A percentile compares a stretch with the other conserved stretches of the same genome.
Evolutionary conservation across 2,797 vertebrate species (phyloP).

Genomic region (Neosilurus hyrtlii): DNA sequence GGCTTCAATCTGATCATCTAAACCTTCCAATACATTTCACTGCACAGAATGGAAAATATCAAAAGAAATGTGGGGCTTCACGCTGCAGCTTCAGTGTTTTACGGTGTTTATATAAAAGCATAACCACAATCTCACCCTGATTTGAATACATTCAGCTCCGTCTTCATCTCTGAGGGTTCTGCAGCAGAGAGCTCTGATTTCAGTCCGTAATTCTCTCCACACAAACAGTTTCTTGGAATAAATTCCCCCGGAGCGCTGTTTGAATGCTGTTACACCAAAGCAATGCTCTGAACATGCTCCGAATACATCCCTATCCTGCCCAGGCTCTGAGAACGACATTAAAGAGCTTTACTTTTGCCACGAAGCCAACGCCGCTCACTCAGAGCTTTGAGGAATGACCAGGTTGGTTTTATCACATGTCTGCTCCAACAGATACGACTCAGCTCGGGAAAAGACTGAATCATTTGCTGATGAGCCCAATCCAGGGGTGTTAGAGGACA

Average conservation of each 20-base stretch:
- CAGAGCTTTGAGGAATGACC: not conserved
- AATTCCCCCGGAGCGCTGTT: not conserved
- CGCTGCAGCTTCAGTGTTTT: not conserved
- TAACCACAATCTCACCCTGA: not conserved
- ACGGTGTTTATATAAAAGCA: not conserved
- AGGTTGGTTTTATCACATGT: not conserved
- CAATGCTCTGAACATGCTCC: not conserved
- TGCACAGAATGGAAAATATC: not conserved
- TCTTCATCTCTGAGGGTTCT: not conserved
- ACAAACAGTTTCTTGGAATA: not conserved
- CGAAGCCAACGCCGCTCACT: not conserved
- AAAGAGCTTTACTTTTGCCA: not conserved
- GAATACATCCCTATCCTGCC: not conserved
- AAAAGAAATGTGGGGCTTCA: not conserved
- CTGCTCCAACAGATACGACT: not conserved
- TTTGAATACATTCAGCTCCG: not conserved
- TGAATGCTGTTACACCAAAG: not conserved
- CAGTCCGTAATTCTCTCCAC: not conserved
- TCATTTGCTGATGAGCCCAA: not conserved
- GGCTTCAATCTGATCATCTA: constrained; percentile 39
- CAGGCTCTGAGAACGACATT: not conserved
- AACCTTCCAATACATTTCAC: constrained; percentile 31
- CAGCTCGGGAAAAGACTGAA: not conserved
- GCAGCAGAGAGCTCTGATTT: not conserved
- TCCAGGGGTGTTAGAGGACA: not conserved